A percentile compares a stretch with the other conserved stretches of the same genome.
Evolutionary conservation across 2,113 vertebrate genomes (phyloP).

Genomic region (Pogona vitticeps): DNA sequence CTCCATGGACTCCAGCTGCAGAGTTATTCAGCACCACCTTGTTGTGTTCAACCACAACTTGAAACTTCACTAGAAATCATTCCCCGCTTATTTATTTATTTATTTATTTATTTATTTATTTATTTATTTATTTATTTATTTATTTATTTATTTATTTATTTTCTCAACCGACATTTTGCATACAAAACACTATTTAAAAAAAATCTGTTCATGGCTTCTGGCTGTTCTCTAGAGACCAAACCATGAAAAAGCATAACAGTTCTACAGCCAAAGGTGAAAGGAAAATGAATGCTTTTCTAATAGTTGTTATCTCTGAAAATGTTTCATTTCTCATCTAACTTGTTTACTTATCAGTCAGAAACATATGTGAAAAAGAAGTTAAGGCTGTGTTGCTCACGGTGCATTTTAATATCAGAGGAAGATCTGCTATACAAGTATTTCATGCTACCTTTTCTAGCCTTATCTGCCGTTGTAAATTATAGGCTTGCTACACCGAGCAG

Average conservation of each 20-base stretch:
- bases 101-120: background rate
- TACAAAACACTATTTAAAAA: slow-evolving; percentile 52
- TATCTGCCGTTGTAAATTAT: slow-evolving; percentile 84
- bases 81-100: too few species aligned
- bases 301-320: slow-evolving; percentile 70
- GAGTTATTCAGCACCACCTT: background rate
- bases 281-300: background rate
- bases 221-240: slow-evolving; percentile 44
- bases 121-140: background rate
- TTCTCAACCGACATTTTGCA: slow-evolving; percentile 40
- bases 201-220: slow-evolving; percentile 16
- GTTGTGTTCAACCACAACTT: fast-evolving
- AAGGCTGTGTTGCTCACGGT: slow-evolving; percentile 86
- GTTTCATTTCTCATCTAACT: slow-evolving; percentile 83
- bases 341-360: slow-evolving; percentile 92
- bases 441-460: slow-evolving; percentile 81
- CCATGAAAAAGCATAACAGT: slow-evolving; percentile 41
- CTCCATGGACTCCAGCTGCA: fast-evolving
- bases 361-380: slow-evolving; percentile 84
- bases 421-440: slow-evolving; percentile 72
- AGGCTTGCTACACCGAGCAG: slow-evolving; percentile 84
- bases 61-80: background rate
- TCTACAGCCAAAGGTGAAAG: slow-evolving; percentile 36
- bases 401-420: slow-evolving; percentile 81
- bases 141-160: background rate